Conservation (phyloP, 1,140 invertebrate species). For the Sesamia nonagrioides region DNA sequence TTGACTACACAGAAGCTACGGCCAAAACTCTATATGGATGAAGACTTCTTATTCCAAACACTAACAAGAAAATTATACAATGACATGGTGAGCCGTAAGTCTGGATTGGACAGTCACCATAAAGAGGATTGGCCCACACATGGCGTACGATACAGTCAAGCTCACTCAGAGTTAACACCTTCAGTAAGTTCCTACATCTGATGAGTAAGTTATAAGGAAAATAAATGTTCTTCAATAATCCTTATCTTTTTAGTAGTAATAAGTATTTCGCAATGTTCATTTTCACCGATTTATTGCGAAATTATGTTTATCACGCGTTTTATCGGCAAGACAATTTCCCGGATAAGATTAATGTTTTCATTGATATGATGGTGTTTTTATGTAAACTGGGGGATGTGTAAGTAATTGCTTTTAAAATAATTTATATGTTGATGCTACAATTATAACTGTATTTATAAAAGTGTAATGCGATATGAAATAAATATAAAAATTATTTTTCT, state of each 20-base stretch:
- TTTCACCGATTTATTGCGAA: conserved; percentile 28
- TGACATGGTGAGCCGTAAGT: conserved; percentile 35
- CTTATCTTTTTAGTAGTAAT: background rate
- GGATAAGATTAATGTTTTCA: conserved; percentile 43
- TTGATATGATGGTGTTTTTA: conserved; percentile 15
- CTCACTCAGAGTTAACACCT: conserved; percentile 73
- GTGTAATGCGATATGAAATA: background rate
- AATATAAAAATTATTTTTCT: no score
- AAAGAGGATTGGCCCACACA: conserved; percentile 83
- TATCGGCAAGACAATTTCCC: conserved; percentile 31
- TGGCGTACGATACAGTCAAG: conserved; percentile 68
- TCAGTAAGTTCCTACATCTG: conserved; percentile 22
- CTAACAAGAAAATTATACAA: background rate
- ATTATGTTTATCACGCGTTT: conserved; percentile 33
- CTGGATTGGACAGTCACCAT: conserved; percentile 63
- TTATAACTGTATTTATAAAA: background rate
- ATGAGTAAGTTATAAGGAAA: conserved; percentile 4
- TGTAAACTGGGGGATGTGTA: background rate
- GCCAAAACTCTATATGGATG: conserved; percentile 84
- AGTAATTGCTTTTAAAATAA: conserved; percentile 1
- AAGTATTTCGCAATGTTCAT: background rate
- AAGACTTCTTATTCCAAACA: conserved; percentile 5
- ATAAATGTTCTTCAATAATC: background rate
- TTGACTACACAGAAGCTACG: conserved; percentile 74
- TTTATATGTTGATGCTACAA: background rate